A percentile compares a stretch with the other conserved stretches of the same genome.
Evolutionary conservation across 1,140 invertebrate species (phyloP).

Genomic region (Cyphomyrmex costatus): DNA sequence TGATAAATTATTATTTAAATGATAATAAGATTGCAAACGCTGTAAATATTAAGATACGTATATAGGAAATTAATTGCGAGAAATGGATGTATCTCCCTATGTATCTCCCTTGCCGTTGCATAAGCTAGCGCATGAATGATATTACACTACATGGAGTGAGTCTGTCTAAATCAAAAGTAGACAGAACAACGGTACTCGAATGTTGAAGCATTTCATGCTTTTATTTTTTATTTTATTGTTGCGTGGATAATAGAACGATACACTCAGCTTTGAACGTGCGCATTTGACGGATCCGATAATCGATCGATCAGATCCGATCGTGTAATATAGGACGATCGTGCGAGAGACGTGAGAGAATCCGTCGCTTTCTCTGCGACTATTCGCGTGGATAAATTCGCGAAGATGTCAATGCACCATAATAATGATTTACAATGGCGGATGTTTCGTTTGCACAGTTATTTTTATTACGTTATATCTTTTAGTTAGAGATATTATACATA

Average conservation of each 20-base stretch:
- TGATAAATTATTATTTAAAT: not conserved
- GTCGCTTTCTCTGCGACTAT: not conserved
- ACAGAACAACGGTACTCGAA: conserved; percentile 28
- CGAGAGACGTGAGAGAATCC: not conserved
- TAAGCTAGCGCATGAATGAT: conserved; percentile 21
- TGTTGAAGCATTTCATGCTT: not conserved
- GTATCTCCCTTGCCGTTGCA: conserved; percentile 8
- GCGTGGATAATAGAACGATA: not conserved
- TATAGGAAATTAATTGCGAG: not conserved
- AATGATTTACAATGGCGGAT: not conserved
- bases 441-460: conserved; percentile 7
- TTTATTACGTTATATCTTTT: conserved; percentile 31
- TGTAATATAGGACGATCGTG: not conserved
- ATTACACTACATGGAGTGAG: conserved; percentile 12
- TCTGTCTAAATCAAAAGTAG: conserved; percentile 51
- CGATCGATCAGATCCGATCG: not conserved
- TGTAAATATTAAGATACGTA: conserved; percentile 34
- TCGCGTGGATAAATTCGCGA: not conserved
- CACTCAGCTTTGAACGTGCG: not conserved
- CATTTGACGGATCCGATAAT: not conserved
- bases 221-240: not conserved
- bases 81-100: conserved; percentile 10
- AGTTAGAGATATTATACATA: conserved; percentile 38
- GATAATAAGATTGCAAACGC: not conserved
- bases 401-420: not conserved